Conservation (phyloP, 2,797 vertebrate genomes). For the Decapterus maruadsi region DNA sequence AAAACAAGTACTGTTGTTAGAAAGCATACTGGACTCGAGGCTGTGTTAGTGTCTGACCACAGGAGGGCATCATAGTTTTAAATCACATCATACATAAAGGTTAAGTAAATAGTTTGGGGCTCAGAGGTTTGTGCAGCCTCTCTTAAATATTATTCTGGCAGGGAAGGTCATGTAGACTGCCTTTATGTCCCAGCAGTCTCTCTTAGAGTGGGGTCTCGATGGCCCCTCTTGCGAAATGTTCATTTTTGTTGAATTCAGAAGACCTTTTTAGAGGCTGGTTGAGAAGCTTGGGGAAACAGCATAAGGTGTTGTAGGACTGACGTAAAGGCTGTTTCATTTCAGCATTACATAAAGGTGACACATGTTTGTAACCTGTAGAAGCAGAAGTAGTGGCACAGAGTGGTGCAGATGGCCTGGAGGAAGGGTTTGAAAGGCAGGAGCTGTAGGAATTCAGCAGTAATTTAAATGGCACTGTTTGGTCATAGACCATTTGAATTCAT, state of each 20-base stretch:
- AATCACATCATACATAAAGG: conserved; percentile 33
- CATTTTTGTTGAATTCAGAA: conserved; percentile 6
- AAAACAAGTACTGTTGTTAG: conserved; percentile 1
- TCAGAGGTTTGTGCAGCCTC: conserved; percentile 8
- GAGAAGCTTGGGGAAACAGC: neutral
- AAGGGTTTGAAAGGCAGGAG: conserved; percentile 53
- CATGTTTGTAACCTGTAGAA: conserved; percentile 38
- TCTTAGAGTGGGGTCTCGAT: conserved; percentile 12
- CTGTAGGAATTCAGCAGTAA: conserved; percentile 59
- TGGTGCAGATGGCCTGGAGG: conserved; percentile 39
- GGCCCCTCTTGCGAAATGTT: conserved; percentile 20
- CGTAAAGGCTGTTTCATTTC: conserved; percentile 23
- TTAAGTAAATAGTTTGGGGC: conserved; percentile 18
- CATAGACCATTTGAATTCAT: conserved; percentile 66
- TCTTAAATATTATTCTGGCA: conserved; percentile 28
- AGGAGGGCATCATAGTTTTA: conserved; percentile 4
- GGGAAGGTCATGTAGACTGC: conserved; percentile 14
- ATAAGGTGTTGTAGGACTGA: conserved; percentile 1
- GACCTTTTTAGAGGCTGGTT: conserved; percentile 16
- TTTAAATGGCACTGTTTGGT: conserved; percentile 68
- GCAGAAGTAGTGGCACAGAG: conserved; percentile 27
- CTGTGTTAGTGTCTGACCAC: conserved; percentile 26
- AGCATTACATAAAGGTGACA: conserved; percentile 23
- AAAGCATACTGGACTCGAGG: conserved; percentile 11
- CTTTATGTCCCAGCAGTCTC: conserved; percentile 19